Conservation (phyloP, 2,888 invertebrate species). For the Maniola hyperantus region DNA sequence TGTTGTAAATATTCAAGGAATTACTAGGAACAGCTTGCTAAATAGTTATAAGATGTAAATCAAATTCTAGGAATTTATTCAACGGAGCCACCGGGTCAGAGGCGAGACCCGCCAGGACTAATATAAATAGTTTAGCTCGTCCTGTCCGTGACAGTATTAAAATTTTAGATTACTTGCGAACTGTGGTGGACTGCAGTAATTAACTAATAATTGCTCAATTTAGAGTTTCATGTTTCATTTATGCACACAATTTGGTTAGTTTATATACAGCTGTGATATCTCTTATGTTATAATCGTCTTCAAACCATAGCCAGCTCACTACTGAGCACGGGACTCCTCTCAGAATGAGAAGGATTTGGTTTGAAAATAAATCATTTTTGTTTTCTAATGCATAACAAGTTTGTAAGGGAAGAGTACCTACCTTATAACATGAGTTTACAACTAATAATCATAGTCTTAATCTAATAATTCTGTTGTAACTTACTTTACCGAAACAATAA, state of each 20-base stretch:
- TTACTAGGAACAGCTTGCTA: background rate
- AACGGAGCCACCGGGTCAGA: slow-evolving; percentile 16
- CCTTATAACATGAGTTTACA: no score
- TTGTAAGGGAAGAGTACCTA: no score
- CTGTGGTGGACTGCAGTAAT: background rate
- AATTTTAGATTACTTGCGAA: slow-evolving; percentile 25
- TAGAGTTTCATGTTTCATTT: background rate
- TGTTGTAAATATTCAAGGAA: background rate
- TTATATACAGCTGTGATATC: no score
- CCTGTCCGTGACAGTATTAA: slow-evolving; percentile 23
- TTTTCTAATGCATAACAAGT: no score
- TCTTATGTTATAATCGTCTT: no score
- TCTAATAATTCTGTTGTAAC: no score
- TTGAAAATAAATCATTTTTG: no score
- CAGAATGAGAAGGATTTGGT: no score
- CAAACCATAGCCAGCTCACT: no score
- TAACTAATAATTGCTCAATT: slow-evolving; percentile 3
- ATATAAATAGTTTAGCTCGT: slow-evolving; percentile 19
- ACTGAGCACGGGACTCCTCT: no score
- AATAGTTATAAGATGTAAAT: slow-evolving; percentile 16
- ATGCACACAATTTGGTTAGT: background rate
- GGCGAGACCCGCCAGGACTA: slow-evolving; percentile 6
- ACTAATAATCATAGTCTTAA: no score
- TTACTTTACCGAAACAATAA: no score
- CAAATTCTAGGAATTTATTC: slow-evolving; percentile 22